Percentiles rank a stretch among this genome's conserved stretches.
phyloP scores from a whole-genome alignment of 23 tunicate genomes.

The Phallusia fumigata region DNA sequence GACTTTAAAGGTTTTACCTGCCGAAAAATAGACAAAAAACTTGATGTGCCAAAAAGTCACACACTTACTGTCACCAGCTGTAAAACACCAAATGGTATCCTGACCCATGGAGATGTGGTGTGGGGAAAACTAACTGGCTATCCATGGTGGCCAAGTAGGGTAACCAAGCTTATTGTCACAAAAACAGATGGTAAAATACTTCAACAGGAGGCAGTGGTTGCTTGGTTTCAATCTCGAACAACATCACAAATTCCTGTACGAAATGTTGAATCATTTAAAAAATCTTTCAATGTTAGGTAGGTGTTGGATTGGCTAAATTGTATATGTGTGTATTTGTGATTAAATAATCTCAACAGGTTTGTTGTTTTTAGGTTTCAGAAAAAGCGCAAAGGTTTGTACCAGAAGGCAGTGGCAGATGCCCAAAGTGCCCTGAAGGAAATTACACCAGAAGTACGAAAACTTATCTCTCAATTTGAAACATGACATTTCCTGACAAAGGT shows the following conservation, averaged over 20 bases:
- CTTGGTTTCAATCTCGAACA: slow-evolving; percentile 75
- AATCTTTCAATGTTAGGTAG: slow-evolving; percentile 56
- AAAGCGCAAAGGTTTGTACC: slow-evolving; percentile 70
- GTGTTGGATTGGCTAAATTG: neutral
- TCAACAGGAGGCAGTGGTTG: slow-evolving; percentile 77
- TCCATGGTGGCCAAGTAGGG: slow-evolving; percentile 93
- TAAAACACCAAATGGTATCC: slow-evolving; percentile 55
- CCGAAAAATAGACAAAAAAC: neutral
- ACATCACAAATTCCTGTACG: slow-evolving; percentile 55
- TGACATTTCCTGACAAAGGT: slow-evolving; percentile 15
- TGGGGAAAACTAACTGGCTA: slow-evolving; percentile 82
- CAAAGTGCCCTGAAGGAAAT: slow-evolving; percentile 63
- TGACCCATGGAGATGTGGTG: slow-evolving; percentile 81
- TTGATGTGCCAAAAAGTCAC: slow-evolving; percentile 33
- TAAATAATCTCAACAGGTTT: too few relatives aligned
- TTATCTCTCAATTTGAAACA: slow-evolving; percentile 85
- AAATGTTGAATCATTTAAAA: slow-evolving; percentile 52
- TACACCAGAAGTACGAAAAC: slow-evolving; percentile 78
- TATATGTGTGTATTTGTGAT: too few relatives aligned
- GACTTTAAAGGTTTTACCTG: slow-evolving; percentile 3
- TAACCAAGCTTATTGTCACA: slow-evolving; percentile 50
- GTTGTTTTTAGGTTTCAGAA: slow-evolving; percentile 69
- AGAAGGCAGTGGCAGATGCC: slow-evolving; percentile 73
- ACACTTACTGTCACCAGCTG: slow-evolving; percentile 70
- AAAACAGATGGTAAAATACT: slow-evolving; percentile 58